Percentiles rank a stretch among this genome's conserved stretches.
Conservation (phyloP, 1,140 invertebrate genomes). For the Delia radicum region DNA sequence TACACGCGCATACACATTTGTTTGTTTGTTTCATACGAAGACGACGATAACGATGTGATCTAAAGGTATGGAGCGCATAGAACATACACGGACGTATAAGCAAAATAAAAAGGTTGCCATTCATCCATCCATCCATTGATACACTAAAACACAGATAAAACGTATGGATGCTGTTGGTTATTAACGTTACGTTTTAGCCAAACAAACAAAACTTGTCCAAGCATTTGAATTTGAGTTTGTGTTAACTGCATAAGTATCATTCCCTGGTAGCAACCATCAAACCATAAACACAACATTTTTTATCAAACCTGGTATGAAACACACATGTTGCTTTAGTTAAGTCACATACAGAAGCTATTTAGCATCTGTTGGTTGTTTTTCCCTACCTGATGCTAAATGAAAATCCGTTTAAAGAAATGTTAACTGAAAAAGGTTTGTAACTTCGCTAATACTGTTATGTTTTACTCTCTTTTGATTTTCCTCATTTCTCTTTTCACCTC, state of each 20-base stretch:
- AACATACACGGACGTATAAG: background rate
- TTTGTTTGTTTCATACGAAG: constrained; percentile 24
- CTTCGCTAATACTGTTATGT: background rate
- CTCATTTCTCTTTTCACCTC: background rate
- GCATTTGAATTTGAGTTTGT: background rate
- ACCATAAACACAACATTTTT: constrained; percentile 18
- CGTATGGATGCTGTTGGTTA: background rate
- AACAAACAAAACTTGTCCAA: background rate
- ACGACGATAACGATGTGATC: background rate
- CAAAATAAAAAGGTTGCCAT: background rate
- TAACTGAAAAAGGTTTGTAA: constrained; percentile 3
- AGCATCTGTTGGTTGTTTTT: too few relatives aligned
- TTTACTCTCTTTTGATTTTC: background rate
- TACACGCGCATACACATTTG: constrained; percentile 25
- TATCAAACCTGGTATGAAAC: constrained; percentile 30
- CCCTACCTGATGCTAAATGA: constrained; percentile 14
- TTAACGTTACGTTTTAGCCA: background rate
- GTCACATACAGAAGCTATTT: too few relatives aligned
- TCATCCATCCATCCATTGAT: too few relatives aligned
- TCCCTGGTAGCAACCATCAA: background rate
- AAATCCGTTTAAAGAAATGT: background rate
- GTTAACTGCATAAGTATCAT: background rate
- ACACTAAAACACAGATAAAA: background rate
- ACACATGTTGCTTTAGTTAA: constrained; percentile 26
- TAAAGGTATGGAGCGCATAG: background rate